phyloP scores from a whole-genome alignment of 1,140 invertebrate genomes.

The Oncopodura yosiiana region DNA sequence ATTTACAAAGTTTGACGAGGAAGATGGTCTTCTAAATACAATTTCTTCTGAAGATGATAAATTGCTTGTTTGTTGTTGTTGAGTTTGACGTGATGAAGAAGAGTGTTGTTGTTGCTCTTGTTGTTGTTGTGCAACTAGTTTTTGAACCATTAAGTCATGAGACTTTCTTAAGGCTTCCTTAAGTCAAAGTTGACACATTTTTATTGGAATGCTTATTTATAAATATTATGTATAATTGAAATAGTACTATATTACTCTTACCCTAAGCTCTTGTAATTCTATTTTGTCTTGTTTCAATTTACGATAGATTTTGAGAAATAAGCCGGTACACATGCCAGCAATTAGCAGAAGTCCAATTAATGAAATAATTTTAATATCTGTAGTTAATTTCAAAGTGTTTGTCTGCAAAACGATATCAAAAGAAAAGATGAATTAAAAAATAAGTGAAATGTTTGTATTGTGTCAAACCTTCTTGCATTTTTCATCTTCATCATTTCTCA shows the following conservation, averaged over 20 bases:
- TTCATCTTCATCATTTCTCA: slow-evolving; percentile 67
- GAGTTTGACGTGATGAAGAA: too few species aligned
- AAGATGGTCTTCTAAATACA: too few species aligned
- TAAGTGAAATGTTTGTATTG: neutral
- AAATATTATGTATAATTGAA: too few species aligned
- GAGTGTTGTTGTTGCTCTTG: too few species aligned
- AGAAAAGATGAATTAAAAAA: neutral
- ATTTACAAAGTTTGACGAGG: too few species aligned
- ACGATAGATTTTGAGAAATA: slow-evolving; percentile 71
- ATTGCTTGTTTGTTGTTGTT: too few species aligned
- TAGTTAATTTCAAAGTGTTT: slow-evolving; percentile 34
- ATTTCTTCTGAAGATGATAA: too few species aligned
- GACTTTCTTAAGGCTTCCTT: slow-evolving; percentile 71
- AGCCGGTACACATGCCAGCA: slow-evolving; percentile 73
- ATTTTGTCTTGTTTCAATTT: slow-evolving; percentile 73
- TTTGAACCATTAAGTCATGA: slow-evolving; percentile 58
- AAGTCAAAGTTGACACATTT: slow-evolving; percentile 23
- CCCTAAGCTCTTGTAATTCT: slow-evolving; percentile 56
- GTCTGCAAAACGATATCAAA: neutral
- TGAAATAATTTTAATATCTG: slow-evolving; percentile 77
- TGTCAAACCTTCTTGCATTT: slow-evolving; percentile 12
- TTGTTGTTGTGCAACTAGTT: too few species aligned
- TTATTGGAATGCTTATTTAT: slow-evolving; percentile 14
- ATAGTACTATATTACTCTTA: neutral
- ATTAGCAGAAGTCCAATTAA: slow-evolving; percentile 79